Base-by-base conservation (phyloP, 2,113 vertebrate species). In the Ceyx cyanopectus region DNA sequence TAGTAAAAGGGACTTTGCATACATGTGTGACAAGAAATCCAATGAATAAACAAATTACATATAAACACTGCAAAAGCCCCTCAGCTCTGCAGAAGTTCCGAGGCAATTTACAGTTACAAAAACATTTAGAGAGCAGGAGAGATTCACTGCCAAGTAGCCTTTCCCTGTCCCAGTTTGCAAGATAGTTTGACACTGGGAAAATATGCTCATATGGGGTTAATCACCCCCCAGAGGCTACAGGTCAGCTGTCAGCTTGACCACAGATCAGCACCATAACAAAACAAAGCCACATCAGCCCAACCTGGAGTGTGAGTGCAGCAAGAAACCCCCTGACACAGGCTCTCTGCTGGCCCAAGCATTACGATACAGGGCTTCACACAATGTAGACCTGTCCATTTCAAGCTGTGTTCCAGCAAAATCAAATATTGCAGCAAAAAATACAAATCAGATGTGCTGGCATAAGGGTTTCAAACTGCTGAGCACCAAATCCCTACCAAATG, bases 1-100 rank as follows among this genome's bases (percentile, higher is more conserved):
- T 81, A 72, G 88, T 70, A 82, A 91, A 94, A 92, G 43, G 58
- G 51, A 60, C 18, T 93, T 95, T 90, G 65, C 85, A 89, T 48
- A 79, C 14, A 80, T 14, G 14, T 50, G 21, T 89, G 78, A 82
- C 45, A 88, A 40, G 18, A 94, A 96, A 96, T 37, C n/a, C 62
- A 91, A 84, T 51, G 67, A 87, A 92, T 77, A 89, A 96, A 92
- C 30, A 91, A 86, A 85, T 89, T 61, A 58, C 57, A 77, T 12
- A 24, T 48, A 61, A 91, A 81, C 68, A 57, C 48, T 45, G 30
- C 54, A 53, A 85, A 88, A 81, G 17, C 32, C 48, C 22, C 22
- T 74, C 53, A 40, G 61, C 20, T 43, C 48, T 67, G 57, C 46
- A 70, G 46, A 84, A 61, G 46, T 65, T 80, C 66, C 86, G 65